These are phyloP conservation scores for Stylophora pistillata DNA, from an alignment of 64 coral and sea anemone species.

Conservation along the genomic window DNA sequence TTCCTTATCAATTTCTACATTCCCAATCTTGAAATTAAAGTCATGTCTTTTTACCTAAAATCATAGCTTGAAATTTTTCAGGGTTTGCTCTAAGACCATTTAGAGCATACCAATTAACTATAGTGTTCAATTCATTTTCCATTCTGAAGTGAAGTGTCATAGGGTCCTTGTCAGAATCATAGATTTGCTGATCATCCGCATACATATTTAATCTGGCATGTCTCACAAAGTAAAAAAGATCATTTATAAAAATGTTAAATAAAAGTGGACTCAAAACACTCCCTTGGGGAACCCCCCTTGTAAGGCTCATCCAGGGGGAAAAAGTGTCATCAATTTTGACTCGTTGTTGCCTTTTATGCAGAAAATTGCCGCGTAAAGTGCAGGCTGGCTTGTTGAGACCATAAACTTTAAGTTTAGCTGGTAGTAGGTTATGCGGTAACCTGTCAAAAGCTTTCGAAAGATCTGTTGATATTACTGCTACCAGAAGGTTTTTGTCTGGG, in stretches of 20 bases:
- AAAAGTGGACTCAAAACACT: too few species aligned
- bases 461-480: constrained; percentile 52
- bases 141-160: constrained; percentile 15
- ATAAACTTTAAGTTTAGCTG: constrained; percentile 43
- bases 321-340: constrained; percentile 35
- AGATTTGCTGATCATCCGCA: constrained; percentile 61
- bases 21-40: too few species aligned
- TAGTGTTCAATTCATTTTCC: constrained; percentile 22
- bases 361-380: constrained; percentile 7
- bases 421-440: constrained; percentile 22
- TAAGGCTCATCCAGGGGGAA: constrained; percentile 25
- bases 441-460: constrained; percentile 61
- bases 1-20: too few species aligned
- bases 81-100: too few species aligned
- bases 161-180: constrained; percentile 20
- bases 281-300: constrained; percentile 48
- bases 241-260: too few species aligned
- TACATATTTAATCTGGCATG: constrained; percentile 40
- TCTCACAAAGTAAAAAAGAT: too few species aligned
- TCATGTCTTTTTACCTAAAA: too few species aligned
- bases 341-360: constrained; percentile 30
- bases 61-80: too few species aligned
- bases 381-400: too few species aligned
- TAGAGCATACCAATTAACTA: constrained; percentile 25
- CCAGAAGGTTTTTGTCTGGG: background rate